Percentiles rank a stretch among this genome's conserved stretches.
Evolutionary conservation across 1,140 invertebrate genomes (phyloP).

Genomic region (Harpegnathos saltator): DNA sequence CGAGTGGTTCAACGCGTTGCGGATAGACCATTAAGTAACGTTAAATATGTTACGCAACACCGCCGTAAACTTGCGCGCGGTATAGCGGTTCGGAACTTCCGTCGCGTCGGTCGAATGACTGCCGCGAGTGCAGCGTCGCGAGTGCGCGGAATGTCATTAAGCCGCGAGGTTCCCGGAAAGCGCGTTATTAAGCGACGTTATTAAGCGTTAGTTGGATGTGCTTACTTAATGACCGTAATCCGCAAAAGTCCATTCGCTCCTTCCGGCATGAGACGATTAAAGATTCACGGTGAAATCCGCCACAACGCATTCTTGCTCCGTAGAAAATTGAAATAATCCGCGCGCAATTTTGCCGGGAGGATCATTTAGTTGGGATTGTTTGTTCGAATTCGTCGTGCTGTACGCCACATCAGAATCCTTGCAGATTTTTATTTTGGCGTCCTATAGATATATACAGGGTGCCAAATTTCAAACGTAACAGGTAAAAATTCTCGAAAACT

Average conservation of each 20-base stretch:
- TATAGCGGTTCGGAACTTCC: constrained; percentile 30
- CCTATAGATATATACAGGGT: no score
- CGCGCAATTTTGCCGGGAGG: neutral
- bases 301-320: no score
- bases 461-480: no score
- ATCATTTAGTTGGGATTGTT: neutral
- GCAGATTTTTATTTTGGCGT: neutral
- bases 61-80: constrained; percentile 24
- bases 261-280: neutral
- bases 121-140: neutral
- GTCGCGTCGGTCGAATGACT: neutral
- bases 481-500: no score
- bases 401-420: no score
- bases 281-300: no score
- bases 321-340: no score
- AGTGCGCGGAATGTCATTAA: constrained; percentile 18
- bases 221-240: constrained; percentile 14
- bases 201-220: constrained; percentile 8
- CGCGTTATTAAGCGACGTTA: neutral
- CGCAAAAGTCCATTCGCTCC: constrained; percentile 3
- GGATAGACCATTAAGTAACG: constrained; percentile 43
- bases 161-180: neutral
- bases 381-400: no score
- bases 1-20: constrained; percentile 31
- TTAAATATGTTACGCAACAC: constrained; percentile 38